Evolutionary conservation across 2,113 vertebrate genomes (phyloP).

Genomic region (Indri indri): DNA sequence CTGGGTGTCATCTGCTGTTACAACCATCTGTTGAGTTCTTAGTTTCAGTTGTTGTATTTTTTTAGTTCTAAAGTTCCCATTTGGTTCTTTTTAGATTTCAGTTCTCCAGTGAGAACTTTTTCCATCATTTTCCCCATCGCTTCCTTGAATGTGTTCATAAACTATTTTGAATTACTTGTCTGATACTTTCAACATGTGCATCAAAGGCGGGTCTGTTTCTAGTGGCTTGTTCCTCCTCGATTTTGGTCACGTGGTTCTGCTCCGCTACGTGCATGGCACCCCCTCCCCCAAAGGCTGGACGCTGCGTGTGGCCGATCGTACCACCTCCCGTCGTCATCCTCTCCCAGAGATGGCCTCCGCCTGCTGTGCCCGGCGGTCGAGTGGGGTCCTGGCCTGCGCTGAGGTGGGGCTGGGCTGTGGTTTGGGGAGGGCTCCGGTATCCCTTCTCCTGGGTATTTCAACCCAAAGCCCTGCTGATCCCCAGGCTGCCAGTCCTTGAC

Average conservation of each 20-base stretch:
- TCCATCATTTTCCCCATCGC: neutral
- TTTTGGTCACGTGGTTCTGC: neutral
- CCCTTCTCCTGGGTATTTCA: rapidly evolving
- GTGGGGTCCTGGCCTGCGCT: rapidly evolving
- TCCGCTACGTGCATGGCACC: rapidly evolving
- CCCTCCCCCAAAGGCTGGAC: neutral
- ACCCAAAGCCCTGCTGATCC: neutral
- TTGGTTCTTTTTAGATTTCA: neutral
- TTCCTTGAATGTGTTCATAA: neutral
- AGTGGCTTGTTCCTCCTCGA: neutral
- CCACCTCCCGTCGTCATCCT: rapidly evolving
- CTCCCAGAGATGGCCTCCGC: rapidly evolving
- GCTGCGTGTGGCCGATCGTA: rapidly evolving
- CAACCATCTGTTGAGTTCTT: neutral
- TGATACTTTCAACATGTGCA: neutral
- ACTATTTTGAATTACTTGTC: neutral
- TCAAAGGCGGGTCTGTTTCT: neutral
- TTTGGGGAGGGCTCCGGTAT: neutral
- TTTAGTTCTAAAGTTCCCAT: neutral
- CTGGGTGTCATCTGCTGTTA: neutral
- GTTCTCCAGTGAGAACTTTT: neutral
- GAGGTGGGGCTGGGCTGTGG: neutral
- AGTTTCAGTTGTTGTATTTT: neutral
- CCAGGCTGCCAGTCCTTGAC: neutral
- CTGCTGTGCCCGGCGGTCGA: neutral